These are phyloP conservation scores for Octodon degus DNA, from an alignment of 2,113 vertebrate species.

Conservation along the genomic window DNA sequence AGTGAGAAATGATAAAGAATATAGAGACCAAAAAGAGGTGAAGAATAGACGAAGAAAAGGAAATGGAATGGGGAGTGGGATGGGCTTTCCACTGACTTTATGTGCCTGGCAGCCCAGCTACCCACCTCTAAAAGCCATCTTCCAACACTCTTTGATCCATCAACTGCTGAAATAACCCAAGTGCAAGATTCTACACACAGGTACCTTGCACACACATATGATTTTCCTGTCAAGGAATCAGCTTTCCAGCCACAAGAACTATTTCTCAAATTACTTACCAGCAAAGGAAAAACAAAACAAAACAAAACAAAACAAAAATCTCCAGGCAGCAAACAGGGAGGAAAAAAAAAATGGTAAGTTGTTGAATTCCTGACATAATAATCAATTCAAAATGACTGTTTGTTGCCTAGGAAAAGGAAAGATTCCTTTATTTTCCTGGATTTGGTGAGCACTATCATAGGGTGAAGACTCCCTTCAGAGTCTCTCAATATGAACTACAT, in stretches of 20 bases:
- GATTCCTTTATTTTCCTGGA: neutral
- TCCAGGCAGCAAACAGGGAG: neutral
- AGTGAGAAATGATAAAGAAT: neutral
- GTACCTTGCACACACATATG: neutral
- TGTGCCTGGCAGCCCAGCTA: too few relatives aligned
- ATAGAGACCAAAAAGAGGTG: neutral
- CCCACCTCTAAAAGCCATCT: neutral
- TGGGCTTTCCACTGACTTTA: neutral
- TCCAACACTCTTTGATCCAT: neutral
- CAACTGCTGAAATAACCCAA: neutral
- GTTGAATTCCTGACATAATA: constrained; percentile 6
- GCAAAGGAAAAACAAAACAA: neutral
- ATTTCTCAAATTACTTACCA: neutral
- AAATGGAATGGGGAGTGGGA: neutral
- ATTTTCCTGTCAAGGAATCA: neutral
- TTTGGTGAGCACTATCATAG: neutral
- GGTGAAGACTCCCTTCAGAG: neutral
- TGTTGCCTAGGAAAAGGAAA: constrained; percentile 35
- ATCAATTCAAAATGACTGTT: neutral
- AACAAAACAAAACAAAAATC: neutral
- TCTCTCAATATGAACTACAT: neutral
- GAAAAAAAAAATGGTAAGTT: neutral
- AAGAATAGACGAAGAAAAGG: neutral
- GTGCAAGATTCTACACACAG: neutral
- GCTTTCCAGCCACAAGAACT: neutral